Base-by-base conservation (phyloP, 2,113 vertebrate species). In the Ciconia stormi region DNA sequence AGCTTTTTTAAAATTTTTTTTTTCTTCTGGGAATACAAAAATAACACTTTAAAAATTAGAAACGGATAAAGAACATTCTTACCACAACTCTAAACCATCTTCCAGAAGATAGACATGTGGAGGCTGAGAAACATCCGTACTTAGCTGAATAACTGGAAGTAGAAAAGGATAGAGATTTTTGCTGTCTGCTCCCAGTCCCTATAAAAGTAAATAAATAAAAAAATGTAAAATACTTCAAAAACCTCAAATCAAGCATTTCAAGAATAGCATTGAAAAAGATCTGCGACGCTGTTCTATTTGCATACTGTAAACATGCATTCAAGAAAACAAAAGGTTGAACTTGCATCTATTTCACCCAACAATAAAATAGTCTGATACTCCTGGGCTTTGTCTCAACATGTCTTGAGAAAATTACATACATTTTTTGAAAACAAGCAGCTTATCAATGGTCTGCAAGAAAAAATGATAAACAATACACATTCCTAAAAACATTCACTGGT, bases 81-180 rank as follows among this genome's bases (percentile, higher is more conserved):
- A 99, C 99, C 99, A 99, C 93, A 99, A 98, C 95, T 99, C 99
- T 97, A 99, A 98, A 96, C 99, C 99, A 84, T 99, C 99, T 98
- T 99, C 99, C 94, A 99, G 98, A 97, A 99, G 98, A 97, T 99
- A 99, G 55, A 99, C 99, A 91, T 99, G 99, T 30, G 99, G 99
- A n/a, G 99, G 99, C 96, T 99, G 99, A 25, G 98, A 99, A 92
- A 99, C 99, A 95, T 99, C 99, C 23, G 99, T 99, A 98, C 99
- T 99, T 96, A 99, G 98, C 62, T 99, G 99, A 98, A 99, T 99
- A 97, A 99, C 98, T 79, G 99, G 99, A 91, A 99, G 98, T 42
- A 99, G 99, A 97, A 99, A 99, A 87, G 99, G 98, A 93, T 99
- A 99, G 58, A 99, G 98, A 97, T 99, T 99, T 98, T 98, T 99